Percentiles rank a stretch among this genome's conserved stretches.
Conservation (phyloP, 2,797 vertebrate genomes). For the Rhabdomys pumilio region DNA sequence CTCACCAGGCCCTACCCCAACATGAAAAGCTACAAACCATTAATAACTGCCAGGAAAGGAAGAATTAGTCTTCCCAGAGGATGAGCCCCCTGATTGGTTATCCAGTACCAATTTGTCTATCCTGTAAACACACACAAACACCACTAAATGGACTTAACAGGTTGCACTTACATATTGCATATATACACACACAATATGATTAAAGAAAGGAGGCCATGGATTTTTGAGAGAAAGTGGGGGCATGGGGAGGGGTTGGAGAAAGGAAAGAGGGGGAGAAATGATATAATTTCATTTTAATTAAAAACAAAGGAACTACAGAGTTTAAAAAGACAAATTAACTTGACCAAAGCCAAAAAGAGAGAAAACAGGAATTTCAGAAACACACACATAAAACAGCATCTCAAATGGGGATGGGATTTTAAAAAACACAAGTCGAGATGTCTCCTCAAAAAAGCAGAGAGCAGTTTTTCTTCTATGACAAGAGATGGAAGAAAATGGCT, state of each 20-base stretch:
- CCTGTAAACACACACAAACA: neutral
- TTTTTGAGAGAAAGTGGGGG: neutral
- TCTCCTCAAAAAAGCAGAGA: constrained; percentile 45
- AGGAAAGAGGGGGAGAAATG: neutral
- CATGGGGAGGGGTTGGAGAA: neutral
- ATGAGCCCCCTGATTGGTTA: neutral
- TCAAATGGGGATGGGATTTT: neutral
- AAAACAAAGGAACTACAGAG: constrained; percentile 48
- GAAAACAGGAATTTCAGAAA: constrained; percentile 53
- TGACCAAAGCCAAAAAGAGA: constrained; percentile 43
- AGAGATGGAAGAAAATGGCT: constrained; percentile 43
- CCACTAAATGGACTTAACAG: neutral
- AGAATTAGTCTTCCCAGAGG: neutral
- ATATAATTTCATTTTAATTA: neutral
- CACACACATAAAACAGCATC: neutral
- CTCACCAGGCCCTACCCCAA: neutral
- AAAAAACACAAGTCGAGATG: neutral
- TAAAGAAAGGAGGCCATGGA: neutral
- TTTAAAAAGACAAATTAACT: constrained; percentile 62
- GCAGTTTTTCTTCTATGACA: constrained; percentile 49
- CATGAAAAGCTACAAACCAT: neutral
- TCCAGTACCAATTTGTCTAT: neutral
- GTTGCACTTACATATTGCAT: neutral
- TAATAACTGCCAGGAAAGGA: neutral
- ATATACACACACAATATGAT: neutral